Evolutionary conservation across 2,113 vertebrate genomes (phyloP).

Genomic region (Clupea harengus): DNA sequence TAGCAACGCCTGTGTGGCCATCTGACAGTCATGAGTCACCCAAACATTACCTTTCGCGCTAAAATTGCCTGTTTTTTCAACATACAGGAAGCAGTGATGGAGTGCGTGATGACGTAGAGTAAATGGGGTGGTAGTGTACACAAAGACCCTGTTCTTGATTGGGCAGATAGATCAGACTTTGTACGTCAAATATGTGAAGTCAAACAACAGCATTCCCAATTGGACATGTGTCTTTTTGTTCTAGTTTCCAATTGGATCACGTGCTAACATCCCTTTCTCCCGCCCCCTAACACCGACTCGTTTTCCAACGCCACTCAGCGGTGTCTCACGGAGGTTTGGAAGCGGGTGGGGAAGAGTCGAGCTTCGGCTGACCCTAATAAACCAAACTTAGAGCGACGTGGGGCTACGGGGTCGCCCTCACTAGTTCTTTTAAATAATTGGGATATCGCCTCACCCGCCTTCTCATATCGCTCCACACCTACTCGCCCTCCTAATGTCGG

Average conservation of each 20-base stretch:
- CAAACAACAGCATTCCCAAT: conserved; percentile 41
- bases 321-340: conserved; percentile 69
- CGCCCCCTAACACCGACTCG: conserved; percentile 48
- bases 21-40: background rate
- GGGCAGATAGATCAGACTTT: conserved; percentile 27
- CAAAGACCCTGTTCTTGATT: conserved; percentile 43
- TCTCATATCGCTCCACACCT: conserved; percentile 40
- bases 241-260: conserved; percentile 43
- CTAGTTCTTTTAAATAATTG: conserved; percentile 38
- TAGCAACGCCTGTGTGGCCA: background rate
- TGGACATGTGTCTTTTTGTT: conserved; percentile 45
- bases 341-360: conserved; percentile 66
- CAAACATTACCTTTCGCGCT: conserved; percentile 62
- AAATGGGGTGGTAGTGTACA: conserved; percentile 41
- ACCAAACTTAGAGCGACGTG: conserved; percentile 51
- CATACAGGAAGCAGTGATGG: conserved; percentile 49
- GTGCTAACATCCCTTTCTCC: conserved; percentile 21
- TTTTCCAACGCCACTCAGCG: conserved; percentile 66
- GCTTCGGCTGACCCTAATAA: conserved; percentile 49
- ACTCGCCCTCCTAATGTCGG: conserved; percentile 80
- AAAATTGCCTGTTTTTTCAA: conserved; percentile 54
- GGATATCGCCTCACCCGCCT: conserved; percentile 40
- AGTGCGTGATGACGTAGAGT: conserved; percentile 47
- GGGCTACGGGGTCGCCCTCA: conserved; percentile 66
- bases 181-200: conserved; percentile 24